Conservation (phyloP, 2,113 vertebrate genomes). For the Rousettus leschenaultii region DNA sequence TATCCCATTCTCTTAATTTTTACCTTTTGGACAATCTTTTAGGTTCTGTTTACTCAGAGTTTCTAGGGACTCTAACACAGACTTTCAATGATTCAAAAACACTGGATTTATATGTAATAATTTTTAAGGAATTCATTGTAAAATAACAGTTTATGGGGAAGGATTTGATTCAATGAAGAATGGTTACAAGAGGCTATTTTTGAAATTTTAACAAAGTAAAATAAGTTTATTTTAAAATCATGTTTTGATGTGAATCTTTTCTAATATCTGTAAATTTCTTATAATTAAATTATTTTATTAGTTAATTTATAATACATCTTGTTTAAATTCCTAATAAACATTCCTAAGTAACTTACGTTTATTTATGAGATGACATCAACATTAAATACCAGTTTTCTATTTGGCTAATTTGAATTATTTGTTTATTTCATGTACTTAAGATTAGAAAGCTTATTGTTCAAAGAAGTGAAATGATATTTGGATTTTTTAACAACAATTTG, state of each 20-base stretch:
- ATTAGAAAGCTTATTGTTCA: background rate
- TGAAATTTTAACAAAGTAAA: background rate
- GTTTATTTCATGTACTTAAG: background rate
- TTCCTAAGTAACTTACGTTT: background rate
- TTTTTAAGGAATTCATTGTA: slow-evolving; percentile 4
- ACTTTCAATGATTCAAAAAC: background rate
- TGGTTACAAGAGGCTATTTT: background rate
- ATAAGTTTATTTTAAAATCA: slow-evolving; percentile 3
- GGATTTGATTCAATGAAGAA: background rate
- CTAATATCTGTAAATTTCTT: background rate
- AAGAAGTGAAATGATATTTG: background rate
- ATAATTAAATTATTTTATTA: slow-evolving; percentile 20
- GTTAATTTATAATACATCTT: background rate
- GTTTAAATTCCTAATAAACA: background rate
- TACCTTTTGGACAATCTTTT: background rate
- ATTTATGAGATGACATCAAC: background rate
- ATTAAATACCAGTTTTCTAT: background rate
- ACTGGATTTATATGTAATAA: background rate
- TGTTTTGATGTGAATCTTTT: slow-evolving; percentile 5
- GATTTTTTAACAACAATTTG: background rate
- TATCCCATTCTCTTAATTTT: slow-evolving; percentile 1
- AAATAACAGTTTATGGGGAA: background rate
- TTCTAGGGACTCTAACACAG: background rate
- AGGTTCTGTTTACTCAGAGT: background rate
- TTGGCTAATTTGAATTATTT: slow-evolving; percentile 17